phyloP scores from a whole-genome alignment of 2,888 invertebrate species.

The Pterostichus madidus region DNA sequence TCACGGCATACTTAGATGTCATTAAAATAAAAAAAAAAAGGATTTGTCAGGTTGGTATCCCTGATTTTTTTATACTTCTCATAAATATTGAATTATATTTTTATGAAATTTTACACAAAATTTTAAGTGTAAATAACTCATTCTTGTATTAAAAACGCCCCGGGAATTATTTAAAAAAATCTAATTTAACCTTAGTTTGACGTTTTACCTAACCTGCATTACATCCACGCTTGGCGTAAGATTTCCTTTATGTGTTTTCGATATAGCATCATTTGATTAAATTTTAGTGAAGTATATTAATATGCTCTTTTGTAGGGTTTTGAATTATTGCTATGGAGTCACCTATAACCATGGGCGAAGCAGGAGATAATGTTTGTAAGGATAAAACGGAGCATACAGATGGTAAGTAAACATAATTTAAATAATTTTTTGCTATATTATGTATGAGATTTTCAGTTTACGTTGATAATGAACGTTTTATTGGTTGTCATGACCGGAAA shows the following conservation, averaged over 20 bases:
- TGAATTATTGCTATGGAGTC: conserved; percentile 67
- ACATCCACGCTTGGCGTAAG: conserved; percentile 39
- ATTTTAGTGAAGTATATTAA: conserved; percentile 13
- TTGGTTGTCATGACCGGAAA: not conserved
- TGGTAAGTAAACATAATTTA: conserved; percentile 53
- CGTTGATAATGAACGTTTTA: not conserved
- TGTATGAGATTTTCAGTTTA: not conserved
- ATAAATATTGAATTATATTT: conserved; percentile 64
- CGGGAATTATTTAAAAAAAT: not conserved
- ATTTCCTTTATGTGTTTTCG: conserved; percentile 30
- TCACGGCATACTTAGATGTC: conserved; percentile 64
- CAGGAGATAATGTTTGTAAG: conserved; percentile 67
- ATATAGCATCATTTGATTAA: conserved; percentile 29
- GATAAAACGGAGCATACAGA: conserved; percentile 63
- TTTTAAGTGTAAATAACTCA: conserved; percentile 11
- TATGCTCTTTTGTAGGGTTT: conserved; percentile 52
- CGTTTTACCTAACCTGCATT: conserved; percentile 61
- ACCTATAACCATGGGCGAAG: conserved; percentile 68
- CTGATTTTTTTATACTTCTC: conserved; percentile 62
- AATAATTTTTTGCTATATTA: conserved; percentile 5
- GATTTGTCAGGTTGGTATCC: conserved; percentile 64
- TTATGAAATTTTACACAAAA: conserved; percentile 48
- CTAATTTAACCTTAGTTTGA: conserved; percentile 49
- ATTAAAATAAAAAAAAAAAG: conserved; percentile 61
- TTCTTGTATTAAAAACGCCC: conserved; percentile 1